phyloP scores from a whole-genome alignment of 2,113 vertebrate species.

The Cochlearius cochlearius region DNA sequence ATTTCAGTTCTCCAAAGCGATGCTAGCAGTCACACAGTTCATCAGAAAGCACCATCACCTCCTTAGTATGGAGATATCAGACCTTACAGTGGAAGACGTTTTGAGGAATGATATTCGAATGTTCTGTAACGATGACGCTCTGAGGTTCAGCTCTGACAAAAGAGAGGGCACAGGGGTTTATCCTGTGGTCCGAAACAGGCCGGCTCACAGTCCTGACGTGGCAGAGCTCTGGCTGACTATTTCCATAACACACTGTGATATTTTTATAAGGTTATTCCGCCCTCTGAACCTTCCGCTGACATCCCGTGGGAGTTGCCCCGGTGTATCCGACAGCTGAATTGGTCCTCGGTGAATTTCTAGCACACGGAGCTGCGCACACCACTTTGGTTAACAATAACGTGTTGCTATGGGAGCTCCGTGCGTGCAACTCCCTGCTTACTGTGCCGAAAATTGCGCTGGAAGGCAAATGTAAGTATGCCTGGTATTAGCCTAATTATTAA shows the following conservation, averaged over 20 bases:
- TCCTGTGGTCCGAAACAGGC: not conserved
- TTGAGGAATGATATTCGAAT: not conserved
- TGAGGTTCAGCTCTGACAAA: not conserved
- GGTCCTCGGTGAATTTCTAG: slow-evolving; percentile 50
- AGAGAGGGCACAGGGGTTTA: not conserved
- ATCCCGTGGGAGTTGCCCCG: not conserved
- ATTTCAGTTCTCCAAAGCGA: not conserved
- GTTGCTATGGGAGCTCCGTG: slow-evolving; percentile 41
- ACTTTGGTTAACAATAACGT: slow-evolving; percentile 56
- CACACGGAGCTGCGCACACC: slow-evolving; percentile 2
- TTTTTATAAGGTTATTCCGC: slow-evolving; percentile 15
- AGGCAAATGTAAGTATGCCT: slow-evolving; percentile 30
- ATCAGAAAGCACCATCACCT: not conserved
- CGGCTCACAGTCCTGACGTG: not conserved
- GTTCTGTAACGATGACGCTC: not conserved
- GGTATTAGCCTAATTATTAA: slow-evolving; percentile 48
- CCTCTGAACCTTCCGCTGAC: not conserved
- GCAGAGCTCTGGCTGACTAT: not conserved
- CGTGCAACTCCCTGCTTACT: not conserved
- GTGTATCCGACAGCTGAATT: slow-evolving; percentile 45
- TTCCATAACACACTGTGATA: not conserved
- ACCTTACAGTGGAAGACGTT: not conserved
- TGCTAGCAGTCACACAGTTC: not conserved
- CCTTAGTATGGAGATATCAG: not conserved
- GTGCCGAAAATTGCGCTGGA: slow-evolving; percentile 25